Percentiles rank a stretch among this genome's conserved stretches.
These are phyloP conservation scores for Plutella xylostella DNA, from an alignment of 2,888 invertebrate species.

Conservation along the genomic window DNA sequence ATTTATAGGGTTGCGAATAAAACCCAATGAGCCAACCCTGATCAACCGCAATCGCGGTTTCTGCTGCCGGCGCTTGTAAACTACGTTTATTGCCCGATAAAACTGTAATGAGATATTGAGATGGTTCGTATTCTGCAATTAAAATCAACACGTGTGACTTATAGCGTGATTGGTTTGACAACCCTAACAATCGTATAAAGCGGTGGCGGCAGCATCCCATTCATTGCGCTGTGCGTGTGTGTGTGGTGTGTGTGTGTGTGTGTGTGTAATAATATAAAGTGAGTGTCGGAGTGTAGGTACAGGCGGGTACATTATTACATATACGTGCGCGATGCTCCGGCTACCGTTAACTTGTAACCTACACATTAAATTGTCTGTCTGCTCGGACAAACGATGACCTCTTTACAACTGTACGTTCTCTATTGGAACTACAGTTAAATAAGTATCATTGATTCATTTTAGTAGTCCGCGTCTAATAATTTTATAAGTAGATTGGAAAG, in stretches of 20 bases:
- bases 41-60: background rate
- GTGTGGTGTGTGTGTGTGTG: constrained; percentile 18
- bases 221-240: constrained; percentile 30
- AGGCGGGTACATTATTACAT: constrained; percentile 19
- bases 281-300: too few species aligned
- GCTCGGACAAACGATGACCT: constrained; percentile 25
- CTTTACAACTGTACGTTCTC: constrained; percentile 41
- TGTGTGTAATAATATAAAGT: too few species aligned
- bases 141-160: background rate
- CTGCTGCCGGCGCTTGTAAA: background rate
- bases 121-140: background rate
- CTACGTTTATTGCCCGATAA: background rate
- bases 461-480: too few species aligned
- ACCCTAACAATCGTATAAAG: constrained; percentile 40
- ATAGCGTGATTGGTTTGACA: constrained; percentile 21
- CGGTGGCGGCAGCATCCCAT: constrained; percentile 51
- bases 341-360: constrained; percentile 38
- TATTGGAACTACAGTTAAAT: too few species aligned
- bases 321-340: constrained; percentile 27
- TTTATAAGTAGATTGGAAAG: too few species aligned
- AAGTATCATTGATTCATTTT: too few species aligned
- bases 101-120: constrained; percentile 1
- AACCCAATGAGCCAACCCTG: background rate
- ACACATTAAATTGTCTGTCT: constrained; percentile 31
- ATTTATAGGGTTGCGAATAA: constrained; percentile 43